Evolutionary conservation across 2,888 invertebrate genomes (phyloP).

Genomic region (Hedychridium roseum): DNA sequence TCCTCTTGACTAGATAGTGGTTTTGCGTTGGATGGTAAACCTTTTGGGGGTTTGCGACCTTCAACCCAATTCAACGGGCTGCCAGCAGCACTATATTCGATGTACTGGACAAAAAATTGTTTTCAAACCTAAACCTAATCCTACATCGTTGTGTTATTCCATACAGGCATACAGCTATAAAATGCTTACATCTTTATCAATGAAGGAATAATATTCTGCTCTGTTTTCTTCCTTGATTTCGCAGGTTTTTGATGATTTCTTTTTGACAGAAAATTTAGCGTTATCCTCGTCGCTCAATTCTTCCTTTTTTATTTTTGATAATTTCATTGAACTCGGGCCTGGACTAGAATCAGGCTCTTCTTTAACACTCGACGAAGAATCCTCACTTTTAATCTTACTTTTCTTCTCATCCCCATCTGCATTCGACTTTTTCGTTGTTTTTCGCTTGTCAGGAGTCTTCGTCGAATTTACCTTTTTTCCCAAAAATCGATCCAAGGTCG

Average conservation of each 20-base stretch:
- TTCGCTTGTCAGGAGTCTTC: too few species aligned
- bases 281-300: slow-evolving; percentile 7
- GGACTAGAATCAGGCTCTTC: too few species aligned
- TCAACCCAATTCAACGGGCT: slow-evolving; percentile 51
- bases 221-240: background rate
- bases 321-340: too few species aligned
- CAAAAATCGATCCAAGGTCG: too few species aligned
- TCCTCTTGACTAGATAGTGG: slow-evolving; percentile 31
- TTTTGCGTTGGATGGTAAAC: slow-evolving; percentile 40
- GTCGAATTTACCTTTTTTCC: too few species aligned
- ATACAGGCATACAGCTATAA: background rate
- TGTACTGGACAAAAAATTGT: slow-evolving; percentile 33
- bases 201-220: slow-evolving; percentile 40
- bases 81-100: slow-evolving; percentile 42
- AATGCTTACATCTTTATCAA: slow-evolving; percentile 40
- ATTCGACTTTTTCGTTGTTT: too few species aligned
- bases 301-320: slow-evolving; percentile 18
- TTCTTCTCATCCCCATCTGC: too few species aligned
- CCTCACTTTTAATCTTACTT: too few species aligned
- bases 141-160: background rate
- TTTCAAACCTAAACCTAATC: background rate
- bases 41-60: slow-evolving; percentile 40
- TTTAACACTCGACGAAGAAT: too few species aligned
- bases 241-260: slow-evolving; percentile 1
- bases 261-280: too few species aligned